phyloP scores from a whole-genome alignment of 2,113 vertebrate genomes.

The Toxotes chatareus region DNA sequence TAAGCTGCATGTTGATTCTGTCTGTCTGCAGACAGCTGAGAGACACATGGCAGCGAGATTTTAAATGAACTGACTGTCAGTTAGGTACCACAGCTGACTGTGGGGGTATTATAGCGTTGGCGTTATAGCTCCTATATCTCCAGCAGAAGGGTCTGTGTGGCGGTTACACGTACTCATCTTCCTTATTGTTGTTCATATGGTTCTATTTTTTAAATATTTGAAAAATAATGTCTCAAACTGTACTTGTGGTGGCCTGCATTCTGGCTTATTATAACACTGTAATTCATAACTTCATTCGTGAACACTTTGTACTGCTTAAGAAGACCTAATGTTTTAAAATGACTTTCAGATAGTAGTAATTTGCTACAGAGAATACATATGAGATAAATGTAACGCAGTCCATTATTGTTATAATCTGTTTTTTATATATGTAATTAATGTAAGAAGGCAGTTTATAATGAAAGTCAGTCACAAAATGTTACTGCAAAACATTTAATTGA shows the following conservation, averaged over 20 bases:
- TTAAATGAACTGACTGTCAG: not conserved
- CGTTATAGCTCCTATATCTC: not conserved
- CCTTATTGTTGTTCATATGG: not conserved
- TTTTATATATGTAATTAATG: too few relatives aligned
- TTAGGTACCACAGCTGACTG: not conserved
- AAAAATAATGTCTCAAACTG: too few relatives aligned
- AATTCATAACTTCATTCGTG: not conserved
- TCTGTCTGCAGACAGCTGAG: slow-evolving; percentile 10
- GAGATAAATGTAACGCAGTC: too few relatives aligned
- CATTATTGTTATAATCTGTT: too few relatives aligned
- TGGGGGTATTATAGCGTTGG: not conserved
- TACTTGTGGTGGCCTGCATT: not conserved
- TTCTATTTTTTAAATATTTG: not conserved
- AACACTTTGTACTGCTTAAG: too few relatives aligned
- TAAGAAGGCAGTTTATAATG: not conserved
- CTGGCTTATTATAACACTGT: not conserved
- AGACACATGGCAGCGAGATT: slow-evolving; percentile 9
- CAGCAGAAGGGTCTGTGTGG: not conserved
- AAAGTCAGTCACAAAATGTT: not conserved
- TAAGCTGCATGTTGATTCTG: slow-evolving; percentile 31
- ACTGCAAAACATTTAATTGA: too few relatives aligned
- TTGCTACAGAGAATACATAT: too few relatives aligned
- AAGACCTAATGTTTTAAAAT: too few relatives aligned
- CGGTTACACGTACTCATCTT: not conserved
- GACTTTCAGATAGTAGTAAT: too few relatives aligned